Evolutionary conservation across 2,797 vertebrate species (phyloP).

Genomic region (Aplochiton taeniatus): DNA sequence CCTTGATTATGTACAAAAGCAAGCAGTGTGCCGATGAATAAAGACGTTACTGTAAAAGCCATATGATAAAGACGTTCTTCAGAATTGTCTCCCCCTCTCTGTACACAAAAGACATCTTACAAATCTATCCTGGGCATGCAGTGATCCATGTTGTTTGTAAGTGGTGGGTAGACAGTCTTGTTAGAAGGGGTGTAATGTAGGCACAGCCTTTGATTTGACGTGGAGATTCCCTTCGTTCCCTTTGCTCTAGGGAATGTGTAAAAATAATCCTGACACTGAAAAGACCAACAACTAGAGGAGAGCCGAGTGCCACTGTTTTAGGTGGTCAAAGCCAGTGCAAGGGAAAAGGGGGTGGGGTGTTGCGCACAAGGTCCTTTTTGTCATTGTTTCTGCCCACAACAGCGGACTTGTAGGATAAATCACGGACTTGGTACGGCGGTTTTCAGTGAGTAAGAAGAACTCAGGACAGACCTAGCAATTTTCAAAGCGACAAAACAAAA

Average conservation of each 20-base stretch:
- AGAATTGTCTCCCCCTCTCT: too few relatives aligned
- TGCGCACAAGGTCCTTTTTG: conserved; percentile 62
- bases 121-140: conserved; percentile 23
- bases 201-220: conserved; percentile 57
- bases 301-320: conserved; percentile 36
- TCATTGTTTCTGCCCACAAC: conserved; percentile 62
- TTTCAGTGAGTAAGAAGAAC: conserved; percentile 50
- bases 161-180: conserved; percentile 52
- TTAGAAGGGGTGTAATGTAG: conserved; percentile 52
- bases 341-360: conserved; percentile 1
- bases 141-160: conserved; percentile 44
- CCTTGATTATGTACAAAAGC: too few relatives aligned
- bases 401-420: conserved; percentile 62
- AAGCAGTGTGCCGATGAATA: too few relatives aligned
- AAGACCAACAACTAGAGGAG: conserved; percentile 14
- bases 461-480: conserved; percentile 28
- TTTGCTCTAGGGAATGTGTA: conserved; percentile 4
- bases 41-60: too few relatives aligned
- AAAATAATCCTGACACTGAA: conserved; percentile 27
- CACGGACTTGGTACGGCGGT: conserved; percentile 48
- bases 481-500: conserved; percentile 3
- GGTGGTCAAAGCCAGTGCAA: conserved; percentile 52
- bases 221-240: conserved; percentile 56
- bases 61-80: too few relatives aligned
- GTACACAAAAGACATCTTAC: conserved; percentile 6